Evolutionary conservation across 37 sponge, comb jelly and placozoan genomes (phyloP), one percentile per base, ranked within the genome.

Genomic region (Geodia barretti): DNA sequence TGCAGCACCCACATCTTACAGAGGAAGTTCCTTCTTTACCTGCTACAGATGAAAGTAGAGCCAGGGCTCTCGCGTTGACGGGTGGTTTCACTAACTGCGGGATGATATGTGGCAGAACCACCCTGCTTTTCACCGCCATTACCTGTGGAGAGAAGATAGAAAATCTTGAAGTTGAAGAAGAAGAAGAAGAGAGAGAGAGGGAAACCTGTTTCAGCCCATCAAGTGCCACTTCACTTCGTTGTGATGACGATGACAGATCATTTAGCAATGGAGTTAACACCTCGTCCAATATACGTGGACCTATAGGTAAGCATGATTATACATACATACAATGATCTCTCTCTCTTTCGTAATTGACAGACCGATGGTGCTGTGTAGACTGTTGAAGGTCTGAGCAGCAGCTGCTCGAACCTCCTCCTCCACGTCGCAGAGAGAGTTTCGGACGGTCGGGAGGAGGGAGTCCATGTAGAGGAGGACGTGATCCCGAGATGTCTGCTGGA

Each of bases 11-110:
- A n/a, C n/a, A n/a, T 47, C 54, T 47, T 47, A 47, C 14, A 47
- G 70, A n/a, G n/a, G n/a, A n/a, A n/a, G n/a, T n/a, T n/a, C n/a
- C 21, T 34, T 42, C 9, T 39, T 29, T 31, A 74, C 95, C 97
- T 40, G 97, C 97, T 1, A 94, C 97, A 21, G 97, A 97, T 38
- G 95, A 92, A 32, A 97, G 88, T 28, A 92, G 82, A 41, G 97
- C 92, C 7, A 97, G 90, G 33, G 97, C 97, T 26, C 77, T 71
- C 11, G 83, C 82, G 81, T 97, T 94, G 62, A 92, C 90, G 64
- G 97, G 97, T 20, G 90, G 90, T n/a, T 79, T 64, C 28, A 88
- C 73, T 43, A 95, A 79, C 81, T 89, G 87, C 25, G 99, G 99
- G 17, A 99, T 81, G 35, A 99, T 81, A 77, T 90, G 92, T 11